These are phyloP conservation scores for Spea multiplicata DNA, from an alignment of 2,113 vertebrate genomes.

Conservation along the genomic window DNA sequence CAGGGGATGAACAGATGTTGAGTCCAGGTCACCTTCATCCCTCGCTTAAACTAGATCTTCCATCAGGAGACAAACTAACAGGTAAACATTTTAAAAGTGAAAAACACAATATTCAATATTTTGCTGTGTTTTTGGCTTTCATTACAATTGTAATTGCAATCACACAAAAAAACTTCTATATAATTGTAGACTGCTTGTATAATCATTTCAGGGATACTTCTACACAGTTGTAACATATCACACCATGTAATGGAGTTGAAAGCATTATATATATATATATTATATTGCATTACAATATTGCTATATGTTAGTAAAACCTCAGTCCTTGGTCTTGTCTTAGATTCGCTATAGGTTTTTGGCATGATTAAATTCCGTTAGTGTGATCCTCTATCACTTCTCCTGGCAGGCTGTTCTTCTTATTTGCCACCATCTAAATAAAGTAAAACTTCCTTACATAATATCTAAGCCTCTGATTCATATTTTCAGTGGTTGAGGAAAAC, in stretches of 20 bases:
- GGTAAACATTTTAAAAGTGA: constrained; percentile 37
- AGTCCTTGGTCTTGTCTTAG: too few species aligned
- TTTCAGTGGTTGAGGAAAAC: too few species aligned
- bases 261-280: too few species aligned
- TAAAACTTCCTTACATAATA: too few species aligned
- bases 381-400: too few species aligned
- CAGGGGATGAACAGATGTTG: constrained; percentile 8
- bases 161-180: constrained; percentile 17
- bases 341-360: too few species aligned
- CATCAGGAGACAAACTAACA: constrained; percentile 36
- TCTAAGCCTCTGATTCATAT: too few species aligned
- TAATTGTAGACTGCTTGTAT: constrained; percentile 33
- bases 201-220: constrained; percentile 25
- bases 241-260: neutral
- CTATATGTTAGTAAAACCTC: neutral
- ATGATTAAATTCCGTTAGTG: too few species aligned
- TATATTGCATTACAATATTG: neutral
- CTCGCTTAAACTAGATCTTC: constrained; percentile 47
- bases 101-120: constrained; percentile 27
- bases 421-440: too few species aligned
- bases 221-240: constrained; percentile 7
- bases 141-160: constrained; percentile 30
- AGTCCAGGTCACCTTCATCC: constrained; percentile 46
- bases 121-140: constrained; percentile 33
- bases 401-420: too few species aligned